Base-by-base conservation (phyloP, 2,797 vertebrate species). In the Gadopsis marmoratus region DNA sequence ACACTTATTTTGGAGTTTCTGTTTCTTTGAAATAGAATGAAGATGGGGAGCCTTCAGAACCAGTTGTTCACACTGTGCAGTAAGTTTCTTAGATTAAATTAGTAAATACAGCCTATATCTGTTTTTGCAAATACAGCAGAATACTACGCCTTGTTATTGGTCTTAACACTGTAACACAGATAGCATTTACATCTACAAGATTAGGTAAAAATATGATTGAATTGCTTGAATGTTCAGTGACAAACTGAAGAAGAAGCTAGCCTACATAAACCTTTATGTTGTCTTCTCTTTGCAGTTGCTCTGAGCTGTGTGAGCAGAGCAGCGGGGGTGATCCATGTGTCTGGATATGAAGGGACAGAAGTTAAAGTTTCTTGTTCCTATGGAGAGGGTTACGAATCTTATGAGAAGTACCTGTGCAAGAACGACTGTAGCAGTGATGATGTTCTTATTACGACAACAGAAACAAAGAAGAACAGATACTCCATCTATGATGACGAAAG, bases 321-420 rank as follows among this genome's bases (percentile, higher is more conserved):
- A 63, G 67, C 29, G 37, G 47, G 0, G 1, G 0, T n/a, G 62
- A 76, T 87, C 54, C 37, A 0, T 23, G 74, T 70, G 16, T 75
- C 33, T 66, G 91, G 81, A 60, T 83, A 88, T 63, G 26, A 79
- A 55, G 66, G 88, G 5, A 13, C 12, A 35, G 12, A 72, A 2
- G 78, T 59, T 1, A 0, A 7, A 0, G 14, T 93, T 9, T 50
- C 16, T 6, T 92, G 92, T 26, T 2, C 53, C 5, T 93, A 91
- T 55, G 0, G 0, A 0, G 0, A 0, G 0, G 48, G 54, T 35
- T 91, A 91, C 55, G 54, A 90, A 26, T 4, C 10, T 2, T 23
- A 86, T 64, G 41, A 70, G 0, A 93, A 94, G 70, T 94, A 94
- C 74, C 37, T 94, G 53, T 94, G 93, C 59, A 90, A 26, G 66